Evolutionary conservation across 2,797 vertebrate genomes (phyloP).

Genomic region (Helarctos malayanus): DNA sequence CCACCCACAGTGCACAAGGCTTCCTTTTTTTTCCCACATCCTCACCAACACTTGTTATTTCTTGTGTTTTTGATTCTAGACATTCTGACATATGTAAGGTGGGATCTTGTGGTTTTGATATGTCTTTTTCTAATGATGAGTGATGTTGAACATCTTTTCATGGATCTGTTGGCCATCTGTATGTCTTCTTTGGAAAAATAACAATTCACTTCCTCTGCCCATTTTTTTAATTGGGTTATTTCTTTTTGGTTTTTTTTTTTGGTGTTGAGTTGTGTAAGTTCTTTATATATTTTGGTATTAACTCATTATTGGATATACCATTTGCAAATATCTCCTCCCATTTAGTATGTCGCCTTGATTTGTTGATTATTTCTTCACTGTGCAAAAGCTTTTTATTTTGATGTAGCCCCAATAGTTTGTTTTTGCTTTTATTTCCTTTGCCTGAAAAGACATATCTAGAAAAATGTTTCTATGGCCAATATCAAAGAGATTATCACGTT

Average conservation of each 20-base stretch:
- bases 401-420: background rate
- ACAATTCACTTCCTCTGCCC: background rate
- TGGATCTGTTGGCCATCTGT: background rate
- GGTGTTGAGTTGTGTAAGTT: background rate
- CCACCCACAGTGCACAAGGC: background rate
- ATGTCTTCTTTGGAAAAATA: background rate
- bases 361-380: background rate
- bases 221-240: background rate
- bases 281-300: background rate
- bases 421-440: background rate
- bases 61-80: background rate
- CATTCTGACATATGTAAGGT: background rate
- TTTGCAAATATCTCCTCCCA: background rate
- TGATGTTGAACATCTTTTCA: background rate
- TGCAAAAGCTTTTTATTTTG: background rate
- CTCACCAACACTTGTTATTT: background rate
- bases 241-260: background rate
- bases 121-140: background rate
- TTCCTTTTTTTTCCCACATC: background rate
- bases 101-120: background rate
- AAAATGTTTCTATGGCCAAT: background rate
- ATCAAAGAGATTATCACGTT: background rate
- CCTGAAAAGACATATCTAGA: background rate
- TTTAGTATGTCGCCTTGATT: background rate
- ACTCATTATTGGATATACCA: background rate